Evolutionary conservation across 2,113 vertebrate genomes (phyloP), one percentile per base, ranked within the genome.

Genomic region (Pagrus major): DNA sequence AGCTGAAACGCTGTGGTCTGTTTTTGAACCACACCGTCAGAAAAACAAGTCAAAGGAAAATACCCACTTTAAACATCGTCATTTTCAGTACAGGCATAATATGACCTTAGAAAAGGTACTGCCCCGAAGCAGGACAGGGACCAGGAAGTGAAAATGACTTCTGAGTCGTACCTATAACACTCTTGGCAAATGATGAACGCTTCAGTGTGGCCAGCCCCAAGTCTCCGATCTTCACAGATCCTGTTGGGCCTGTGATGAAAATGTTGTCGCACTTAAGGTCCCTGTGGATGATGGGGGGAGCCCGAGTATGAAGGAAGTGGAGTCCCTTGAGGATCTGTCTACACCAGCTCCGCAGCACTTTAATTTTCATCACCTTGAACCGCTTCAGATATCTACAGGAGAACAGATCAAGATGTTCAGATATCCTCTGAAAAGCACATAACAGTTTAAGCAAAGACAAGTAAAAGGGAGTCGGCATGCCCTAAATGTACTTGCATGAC

Each of bases 311-410:
- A 9, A 99, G 96, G 86, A 99, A 99, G 65, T 99, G 98, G 56
- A 99, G 96, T 21, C 98, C 98, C 91, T 99, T 99, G 85, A 99
- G 94, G 84, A 99, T 99, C 90, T 99, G 98, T 81, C 97, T 94
- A 90, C 98, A 99, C 98, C 98, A 99, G 92, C 98, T 99, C 67
- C 98, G 95, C 2, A 99, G 91, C 3, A 99, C 98, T 95, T 99
- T 99, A 80, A 99, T 99, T 95, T 99, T 99, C 98, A 99, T 99
- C 94, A 99, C 97, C 88, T 99, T 99, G 92, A 99, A 99, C 86
- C 98, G 96, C 93, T 99, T 99, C 87, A 99, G 94, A 86, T 99
- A 99, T 89, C 97, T 99, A 69, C 8, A 84, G 73, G 31, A 73
- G 9, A 77, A 81, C 4, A 70, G 21, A 80, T 25, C 16, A 71